Evolutionary conservation across 2,888 invertebrate genomes (phyloP), one percentile per base, ranked within the genome.

Genomic region (Caenorhabditis japonica): DNA sequence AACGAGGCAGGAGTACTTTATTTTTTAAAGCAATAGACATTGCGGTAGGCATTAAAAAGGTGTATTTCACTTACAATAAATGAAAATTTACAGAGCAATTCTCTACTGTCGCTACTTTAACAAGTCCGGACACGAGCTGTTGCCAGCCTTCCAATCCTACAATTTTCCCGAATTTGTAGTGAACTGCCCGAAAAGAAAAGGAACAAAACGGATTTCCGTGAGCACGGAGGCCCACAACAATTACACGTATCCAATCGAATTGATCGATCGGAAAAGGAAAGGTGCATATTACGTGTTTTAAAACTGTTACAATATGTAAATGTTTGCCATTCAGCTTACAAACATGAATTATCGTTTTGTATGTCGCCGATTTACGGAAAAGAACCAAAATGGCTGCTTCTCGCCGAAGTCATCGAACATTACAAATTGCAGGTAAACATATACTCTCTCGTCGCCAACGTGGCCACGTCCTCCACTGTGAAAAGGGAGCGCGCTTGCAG

Each of bases 311-410:
- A 27, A 19, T 39, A 10, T 17, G 21, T 3, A 30, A 43, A 13
- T n/a, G 33, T 17, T 27, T 15, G 21, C 10, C 4, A 23, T 52
- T 34, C 34, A 60, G 69, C 39, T 13, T 59, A 70, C 43, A 62
- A 61, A 46, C 59, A 66, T 27, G 60, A 66, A 19, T 47, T 73
- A 4, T 60, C 66, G 4, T 59, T 73, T 17, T 73, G 72, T 25
- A 66, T 73, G 62, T 64, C 72, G 19, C 59, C 66, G 17, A 66
- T 73, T n/a, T 73, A 66, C 38, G 72, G 72, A 19, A 64, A 66
- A 43, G 72, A 73, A 30, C 49, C 72, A 7, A 73, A 73, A 30
- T 73, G 72, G 72, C 49, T 73, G 33, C 38, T 55, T 1, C 19
- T 73, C 8, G 38, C 66, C 0, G 72, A 73, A 55, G 25, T 73